Conservation (phyloP, 2,797 vertebrate species). For the Petrocephalus sullivani region DNA sequence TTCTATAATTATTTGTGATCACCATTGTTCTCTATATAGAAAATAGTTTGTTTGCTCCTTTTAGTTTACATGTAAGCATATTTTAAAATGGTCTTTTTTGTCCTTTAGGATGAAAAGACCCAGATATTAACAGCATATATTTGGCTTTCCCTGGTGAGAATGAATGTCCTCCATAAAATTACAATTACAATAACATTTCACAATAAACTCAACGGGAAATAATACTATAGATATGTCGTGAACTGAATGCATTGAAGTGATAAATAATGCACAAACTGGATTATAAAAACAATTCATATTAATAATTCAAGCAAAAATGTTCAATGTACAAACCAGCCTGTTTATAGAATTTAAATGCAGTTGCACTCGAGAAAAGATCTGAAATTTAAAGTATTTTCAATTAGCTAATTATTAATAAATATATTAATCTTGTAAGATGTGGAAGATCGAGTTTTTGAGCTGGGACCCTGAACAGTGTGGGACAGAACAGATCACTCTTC, state of each 20-base stretch:
- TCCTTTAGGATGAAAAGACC: conserved; percentile 36
- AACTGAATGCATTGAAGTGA: neutral
- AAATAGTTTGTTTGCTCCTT: neutral
- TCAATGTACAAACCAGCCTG: neutral
- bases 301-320: neutral
- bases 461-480: conserved; percentile 46
- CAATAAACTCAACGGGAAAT: neutral
- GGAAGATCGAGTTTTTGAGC: conserved; percentile 42
- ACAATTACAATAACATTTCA: neutral
- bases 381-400: neutral
- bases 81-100: neutral
- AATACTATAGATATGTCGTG: neutral
- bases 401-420: neutral
- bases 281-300: neutral
- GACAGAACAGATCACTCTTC: conserved; percentile 39
- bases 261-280: neutral
- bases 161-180: neutral
- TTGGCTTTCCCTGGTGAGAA: conserved; percentile 39
- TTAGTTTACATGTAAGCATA: neutral
- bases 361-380: neutral
- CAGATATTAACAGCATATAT: conserved; percentile 42
- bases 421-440: conserved; percentile 26
- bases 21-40: neutral
- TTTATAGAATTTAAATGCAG: neutral
- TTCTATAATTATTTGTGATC: neutral